A percentile compares a stretch with the other conserved stretches of the same genome.
These are phyloP conservation scores for Terrapene triunguis DNA, from an alignment of 2,113 vertebrate genomes.

Conservation along the genomic window DNA sequence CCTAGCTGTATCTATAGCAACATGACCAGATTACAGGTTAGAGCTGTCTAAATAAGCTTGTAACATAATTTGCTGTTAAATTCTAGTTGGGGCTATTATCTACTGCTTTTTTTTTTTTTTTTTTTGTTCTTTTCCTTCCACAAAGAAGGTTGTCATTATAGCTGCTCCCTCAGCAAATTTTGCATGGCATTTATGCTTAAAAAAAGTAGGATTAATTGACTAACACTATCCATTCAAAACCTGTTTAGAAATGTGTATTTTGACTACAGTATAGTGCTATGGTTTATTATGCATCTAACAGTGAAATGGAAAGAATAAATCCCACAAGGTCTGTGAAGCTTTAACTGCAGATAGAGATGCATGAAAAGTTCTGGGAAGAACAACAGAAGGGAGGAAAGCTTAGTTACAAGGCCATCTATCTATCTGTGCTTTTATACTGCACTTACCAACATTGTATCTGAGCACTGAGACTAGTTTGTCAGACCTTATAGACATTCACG, in stretches of 20 bases:
- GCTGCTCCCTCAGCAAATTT: background rate
- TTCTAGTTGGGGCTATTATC: background rate
- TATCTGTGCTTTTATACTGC: background rate
- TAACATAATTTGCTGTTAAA: constrained; percentile 49
- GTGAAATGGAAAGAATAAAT: background rate
- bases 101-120: background rate
- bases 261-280: background rate
- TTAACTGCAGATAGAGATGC: background rate
- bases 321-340: background rate
- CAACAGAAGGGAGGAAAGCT: background rate
- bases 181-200: background rate
- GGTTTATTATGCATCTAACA: background rate
- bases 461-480: background rate
- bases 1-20: constrained; percentile 71
- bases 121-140: background rate
- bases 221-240: background rate
- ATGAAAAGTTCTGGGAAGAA: background rate
- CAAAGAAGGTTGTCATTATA: background rate
- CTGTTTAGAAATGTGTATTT: background rate
- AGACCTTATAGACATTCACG: background rate
- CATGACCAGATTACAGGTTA: constrained; percentile 69
- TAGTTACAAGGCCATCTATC: background rate
- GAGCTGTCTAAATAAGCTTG: constrained; percentile 50
- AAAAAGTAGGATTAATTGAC: background rate
- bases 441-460: background rate